phyloP scores from a whole-genome alignment of 2,113 vertebrate species.

The Leucopternis melanops region DNA sequence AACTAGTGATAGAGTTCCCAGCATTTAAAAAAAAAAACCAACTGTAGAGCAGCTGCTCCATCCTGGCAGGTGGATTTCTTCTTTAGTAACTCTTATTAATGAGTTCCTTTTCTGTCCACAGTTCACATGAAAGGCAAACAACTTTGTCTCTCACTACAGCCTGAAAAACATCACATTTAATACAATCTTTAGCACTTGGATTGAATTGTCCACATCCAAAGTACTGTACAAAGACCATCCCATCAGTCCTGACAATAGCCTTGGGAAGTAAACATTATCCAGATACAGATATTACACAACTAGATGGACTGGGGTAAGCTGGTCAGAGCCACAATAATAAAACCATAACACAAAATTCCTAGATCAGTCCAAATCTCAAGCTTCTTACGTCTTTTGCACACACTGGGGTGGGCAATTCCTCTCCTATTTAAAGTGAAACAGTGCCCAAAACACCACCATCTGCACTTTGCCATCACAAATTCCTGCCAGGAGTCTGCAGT shows the following conservation, averaged over 20 bases:
- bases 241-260: background rate
- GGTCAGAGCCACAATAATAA: background rate
- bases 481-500: background rate
- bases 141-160: background rate
- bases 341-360: background rate
- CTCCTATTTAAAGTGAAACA: background rate
- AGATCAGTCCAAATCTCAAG: background rate
- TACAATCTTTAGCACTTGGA: background rate
- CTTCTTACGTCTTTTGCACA: background rate
- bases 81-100: background rate
- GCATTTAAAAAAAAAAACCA: background rate
- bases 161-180: background rate
- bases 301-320: background rate
- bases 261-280: background rate
- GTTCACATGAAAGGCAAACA: background rate
- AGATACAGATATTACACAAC: background rate
- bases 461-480: background rate
- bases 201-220: background rate
- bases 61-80: background rate
- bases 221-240: background rate
- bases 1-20: background rate
- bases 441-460: background rate
- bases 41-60: background rate
- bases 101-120: background rate
- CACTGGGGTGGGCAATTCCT: background rate